phyloP scores from a whole-genome alignment of 2,888 invertebrate genomes.

The Trichopoda pennipes region DNA sequence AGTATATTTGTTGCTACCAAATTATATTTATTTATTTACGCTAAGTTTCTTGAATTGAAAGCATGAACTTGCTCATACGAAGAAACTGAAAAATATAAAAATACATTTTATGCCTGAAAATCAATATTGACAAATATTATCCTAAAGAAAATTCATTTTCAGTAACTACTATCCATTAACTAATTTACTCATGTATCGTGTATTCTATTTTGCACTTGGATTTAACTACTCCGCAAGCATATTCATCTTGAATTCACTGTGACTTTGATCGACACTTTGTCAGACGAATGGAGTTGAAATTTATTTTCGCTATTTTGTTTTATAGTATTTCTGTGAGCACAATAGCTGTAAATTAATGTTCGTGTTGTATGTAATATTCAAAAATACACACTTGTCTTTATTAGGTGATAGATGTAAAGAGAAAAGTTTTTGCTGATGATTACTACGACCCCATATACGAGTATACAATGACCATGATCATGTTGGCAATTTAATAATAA shows the following conservation, averaged over 20 bases:
- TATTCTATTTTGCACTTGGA: neutral
- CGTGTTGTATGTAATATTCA: slow-evolving; percentile 60
- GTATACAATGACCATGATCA: no score
- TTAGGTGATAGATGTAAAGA: slow-evolving; percentile 39
- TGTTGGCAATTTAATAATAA: slow-evolving; percentile 45
- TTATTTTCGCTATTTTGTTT: slow-evolving; percentile 13
- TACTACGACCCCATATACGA: slow-evolving; percentile 55
- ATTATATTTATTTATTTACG: no score
- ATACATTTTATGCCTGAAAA: no score
- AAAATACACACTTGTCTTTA: slow-evolving; percentile 65
- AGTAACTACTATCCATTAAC: slow-evolving; percentile 13
- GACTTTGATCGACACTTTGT: slow-evolving; percentile 66
- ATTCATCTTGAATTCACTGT: slow-evolving; percentile 45
- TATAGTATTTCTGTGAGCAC: slow-evolving; percentile 5
- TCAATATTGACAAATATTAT: slow-evolving; percentile 18
- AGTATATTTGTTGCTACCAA: no score
- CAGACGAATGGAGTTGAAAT: slow-evolving; percentile 52
- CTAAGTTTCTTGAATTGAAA: no score
- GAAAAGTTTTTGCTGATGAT: slow-evolving; percentile 13
- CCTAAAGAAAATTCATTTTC: slow-evolving; percentile 29
- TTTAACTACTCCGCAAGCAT: slow-evolving; percentile 7
- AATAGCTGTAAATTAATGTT: slow-evolving; percentile 66
- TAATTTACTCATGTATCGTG: neutral
- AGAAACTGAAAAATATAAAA: no score
- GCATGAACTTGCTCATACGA: no score